These are phyloP conservation scores for Drosophila sordidula DNA, from an alignment of 2,888 invertebrate genomes.

Conservation along the genomic window DNA sequence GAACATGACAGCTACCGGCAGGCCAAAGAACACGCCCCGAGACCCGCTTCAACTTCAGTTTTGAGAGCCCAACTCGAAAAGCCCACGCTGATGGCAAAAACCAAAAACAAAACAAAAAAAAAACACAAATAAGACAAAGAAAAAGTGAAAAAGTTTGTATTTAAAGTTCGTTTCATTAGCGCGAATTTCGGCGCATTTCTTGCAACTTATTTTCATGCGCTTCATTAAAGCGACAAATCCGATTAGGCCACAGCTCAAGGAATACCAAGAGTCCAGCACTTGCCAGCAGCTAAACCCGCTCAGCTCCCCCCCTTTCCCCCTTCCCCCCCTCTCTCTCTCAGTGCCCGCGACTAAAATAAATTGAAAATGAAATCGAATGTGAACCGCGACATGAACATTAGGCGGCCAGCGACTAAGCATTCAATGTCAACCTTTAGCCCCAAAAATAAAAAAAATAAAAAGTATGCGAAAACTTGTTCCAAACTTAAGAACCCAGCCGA, in stretches of 20 bases:
- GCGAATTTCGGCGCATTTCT: constrained; percentile 74
- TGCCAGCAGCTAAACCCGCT: not conserved
- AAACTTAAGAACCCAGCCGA: constrained; percentile 5
- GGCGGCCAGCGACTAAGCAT: constrained; percentile 81
- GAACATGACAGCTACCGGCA: constrained; percentile 81
- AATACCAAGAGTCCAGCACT: not conserved
- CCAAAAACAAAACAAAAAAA: not conserved
- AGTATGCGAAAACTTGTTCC: constrained; percentile 35
- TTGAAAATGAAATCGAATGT: constrained; percentile 78
- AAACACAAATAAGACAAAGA: not conserved
- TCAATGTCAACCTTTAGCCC: constrained; percentile 64
- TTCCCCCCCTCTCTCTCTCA: not conserved
- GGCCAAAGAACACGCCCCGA: constrained; percentile 44
- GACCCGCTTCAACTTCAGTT: not conserved
- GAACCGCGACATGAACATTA: constrained; percentile 80
- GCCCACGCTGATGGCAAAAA: constrained; percentile 36
- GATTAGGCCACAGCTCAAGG: constrained; percentile 54
- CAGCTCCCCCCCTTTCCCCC: not conserved
- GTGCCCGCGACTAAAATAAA: constrained; percentile 58
- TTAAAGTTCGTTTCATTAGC: constrained; percentile 71
- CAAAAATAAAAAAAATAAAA: not conserved
- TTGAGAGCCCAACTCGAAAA: constrained; percentile 5
- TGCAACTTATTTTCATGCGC: constrained; percentile 72
- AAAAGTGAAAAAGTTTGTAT: constrained; percentile 23
- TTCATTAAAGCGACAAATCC: constrained; percentile 81